Percentiles rank a stretch among this genome's conserved stretches.
Conservation (phyloP, 2,113 vertebrate species). For the Turnix velox region DNA sequence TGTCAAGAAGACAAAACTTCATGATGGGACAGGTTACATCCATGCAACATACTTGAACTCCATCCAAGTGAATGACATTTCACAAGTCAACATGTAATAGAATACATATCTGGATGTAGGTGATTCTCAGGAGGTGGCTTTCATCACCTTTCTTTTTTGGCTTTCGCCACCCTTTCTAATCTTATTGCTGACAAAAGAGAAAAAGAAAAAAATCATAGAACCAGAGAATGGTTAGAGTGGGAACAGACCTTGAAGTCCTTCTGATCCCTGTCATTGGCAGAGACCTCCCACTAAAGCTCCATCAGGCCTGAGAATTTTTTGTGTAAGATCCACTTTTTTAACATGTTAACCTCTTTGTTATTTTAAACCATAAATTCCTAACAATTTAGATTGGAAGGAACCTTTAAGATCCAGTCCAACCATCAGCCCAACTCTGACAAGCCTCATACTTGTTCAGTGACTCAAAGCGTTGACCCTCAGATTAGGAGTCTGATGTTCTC, state of each 20-base stretch:
- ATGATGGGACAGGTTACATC: neutral
- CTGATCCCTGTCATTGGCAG: neutral
- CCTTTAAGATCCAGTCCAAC: no score
- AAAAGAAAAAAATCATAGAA: neutral
- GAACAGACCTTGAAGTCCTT: neutral
- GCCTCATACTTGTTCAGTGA: no score
- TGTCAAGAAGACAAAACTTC: neutral
- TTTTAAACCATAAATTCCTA: no score
- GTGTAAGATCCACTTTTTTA: neutral
- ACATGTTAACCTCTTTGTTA: neutral
- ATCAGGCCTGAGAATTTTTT: neutral
- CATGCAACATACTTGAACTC: neutral
- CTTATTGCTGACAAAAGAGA: neutral
- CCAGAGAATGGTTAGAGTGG: neutral
- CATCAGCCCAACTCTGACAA: no score
- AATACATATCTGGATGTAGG: neutral
- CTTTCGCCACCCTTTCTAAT: neutral
- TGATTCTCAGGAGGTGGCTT: neutral
- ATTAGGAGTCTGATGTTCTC: no score
- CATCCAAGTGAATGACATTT: neutral
- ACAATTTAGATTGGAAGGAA: no score
- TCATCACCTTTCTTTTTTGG: neutral
- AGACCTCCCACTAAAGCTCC: neutral
- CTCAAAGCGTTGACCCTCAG: no score
- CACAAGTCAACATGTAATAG: neutral